These are phyloP conservation scores for Onychostruthus taczanowskii DNA, from an alignment of 2,113 vertebrate species.

Conservation along the genomic window DNA sequence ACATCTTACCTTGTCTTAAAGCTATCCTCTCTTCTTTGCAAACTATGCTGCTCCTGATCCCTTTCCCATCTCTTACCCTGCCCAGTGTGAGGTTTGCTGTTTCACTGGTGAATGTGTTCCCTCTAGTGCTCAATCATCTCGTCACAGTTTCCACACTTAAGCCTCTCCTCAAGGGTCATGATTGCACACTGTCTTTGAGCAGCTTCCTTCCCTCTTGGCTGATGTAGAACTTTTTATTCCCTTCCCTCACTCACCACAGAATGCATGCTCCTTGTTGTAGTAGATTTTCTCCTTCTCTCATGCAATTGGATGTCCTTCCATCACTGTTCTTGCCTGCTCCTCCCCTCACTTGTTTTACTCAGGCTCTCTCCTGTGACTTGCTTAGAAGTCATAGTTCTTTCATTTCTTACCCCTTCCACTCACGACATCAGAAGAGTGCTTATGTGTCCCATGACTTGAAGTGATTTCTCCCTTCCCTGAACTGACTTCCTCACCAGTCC, in stretches of 20 bases:
- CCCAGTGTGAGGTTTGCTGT: not conserved
- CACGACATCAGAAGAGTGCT: not conserved
- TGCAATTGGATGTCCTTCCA: not conserved
- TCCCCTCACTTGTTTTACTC: not conserved
- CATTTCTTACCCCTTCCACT: not conserved
- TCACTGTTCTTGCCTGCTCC: not conserved
- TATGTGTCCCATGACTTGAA: not conserved
- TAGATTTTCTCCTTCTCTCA: not conserved
- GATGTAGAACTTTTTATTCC: not conserved
- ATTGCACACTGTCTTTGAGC: accelerated
- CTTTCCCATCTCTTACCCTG: not conserved
- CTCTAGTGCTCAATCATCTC: not conserved
- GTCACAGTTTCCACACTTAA: not conserved
- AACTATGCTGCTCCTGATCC: not conserved
- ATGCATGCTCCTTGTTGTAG: not conserved
- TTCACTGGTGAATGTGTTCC: not conserved
- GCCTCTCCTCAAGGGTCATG: not conserved
- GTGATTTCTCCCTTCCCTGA: not conserved
- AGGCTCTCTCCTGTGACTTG: not conserved
- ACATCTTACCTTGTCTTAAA: not conserved
- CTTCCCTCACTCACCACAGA: not conserved
- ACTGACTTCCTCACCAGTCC: conserved; percentile 37
- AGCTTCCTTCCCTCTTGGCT: not conserved
- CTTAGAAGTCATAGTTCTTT: not conserved
- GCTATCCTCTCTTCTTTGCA: not conserved